phyloP scores from a whole-genome alignment of 2,888 invertebrate genomes.

The Clepsis dumicolana region DNA sequence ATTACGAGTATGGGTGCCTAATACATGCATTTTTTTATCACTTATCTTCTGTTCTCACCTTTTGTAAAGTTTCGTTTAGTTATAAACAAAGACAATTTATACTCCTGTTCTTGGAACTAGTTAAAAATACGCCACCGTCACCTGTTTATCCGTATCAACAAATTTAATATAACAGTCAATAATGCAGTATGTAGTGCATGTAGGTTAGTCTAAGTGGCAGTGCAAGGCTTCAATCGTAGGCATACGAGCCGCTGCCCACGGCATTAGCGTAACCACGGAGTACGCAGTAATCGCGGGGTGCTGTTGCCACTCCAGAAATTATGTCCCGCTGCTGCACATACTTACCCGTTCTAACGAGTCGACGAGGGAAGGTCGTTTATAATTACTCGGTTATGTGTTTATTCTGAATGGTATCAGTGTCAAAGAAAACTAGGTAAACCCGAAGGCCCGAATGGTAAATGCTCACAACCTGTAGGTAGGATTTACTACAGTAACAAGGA shows the following conservation, averaged over 20 bases:
- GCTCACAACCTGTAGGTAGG: too few relatives aligned
- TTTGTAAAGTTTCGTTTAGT: neutral
- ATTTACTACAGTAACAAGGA: neutral
- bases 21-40: too few relatives aligned
- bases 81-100: neutral
- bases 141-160: slow-evolving; percentile 53
- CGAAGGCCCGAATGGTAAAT: too few relatives aligned
- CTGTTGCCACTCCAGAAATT: slow-evolving; percentile 53
- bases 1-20: too few relatives aligned
- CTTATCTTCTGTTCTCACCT: neutral
- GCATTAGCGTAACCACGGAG: slow-evolving; percentile 59
- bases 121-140: neutral
- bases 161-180: slow-evolving; percentile 48
- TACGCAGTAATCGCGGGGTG: slow-evolving; percentile 44
- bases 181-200: slow-evolving; percentile 41
- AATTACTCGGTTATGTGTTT: slow-evolving; percentile 3
- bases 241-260: slow-evolving; percentile 56
- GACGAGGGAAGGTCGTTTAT: slow-evolving; percentile 36
- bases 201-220: slow-evolving; percentile 38
- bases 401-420: neutral
- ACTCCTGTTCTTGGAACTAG: neutral
- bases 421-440: neutral
- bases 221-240: slow-evolving; percentile 39
- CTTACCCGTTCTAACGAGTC: slow-evolving; percentile 36
- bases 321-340: slow-evolving; percentile 79